These are phyloP conservation scores for Limosa lapponica DNA, from an alignment of 2,797 vertebrate genomes.

Conservation along the genomic window DNA sequence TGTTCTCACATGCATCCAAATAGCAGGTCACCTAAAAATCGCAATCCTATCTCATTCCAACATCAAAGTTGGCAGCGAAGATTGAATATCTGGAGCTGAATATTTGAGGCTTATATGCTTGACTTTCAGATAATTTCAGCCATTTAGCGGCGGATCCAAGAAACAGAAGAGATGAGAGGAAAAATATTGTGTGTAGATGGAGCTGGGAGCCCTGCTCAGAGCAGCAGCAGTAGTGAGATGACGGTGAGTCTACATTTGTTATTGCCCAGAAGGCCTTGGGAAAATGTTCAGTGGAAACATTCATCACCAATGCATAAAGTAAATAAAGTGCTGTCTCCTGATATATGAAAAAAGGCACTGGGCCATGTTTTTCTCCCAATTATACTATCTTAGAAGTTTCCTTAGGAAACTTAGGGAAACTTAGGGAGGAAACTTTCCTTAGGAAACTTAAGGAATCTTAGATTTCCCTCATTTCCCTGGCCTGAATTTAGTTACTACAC, in stretches of 20 bases:
- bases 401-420: no score
- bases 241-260: neutral
- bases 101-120: neutral
- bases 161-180: neutral
- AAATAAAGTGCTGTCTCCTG: neutral
- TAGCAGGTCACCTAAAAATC: neutral
- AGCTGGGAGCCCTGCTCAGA: neutral
- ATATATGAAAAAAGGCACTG: neutral
- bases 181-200: neutral
- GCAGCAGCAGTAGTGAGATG: neutral
- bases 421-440: no score
- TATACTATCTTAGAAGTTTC: neutral
- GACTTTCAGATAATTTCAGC: neutral
- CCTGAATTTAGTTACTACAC: neutral
- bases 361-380: fast-evolving
- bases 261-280: neutral
- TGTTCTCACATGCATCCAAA: neutral
- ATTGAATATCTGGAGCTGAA: neutral
- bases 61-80: neutral
- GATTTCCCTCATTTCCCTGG: neutral
- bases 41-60: neutral
- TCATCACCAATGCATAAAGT: neutral
- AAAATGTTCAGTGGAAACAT: neutral
- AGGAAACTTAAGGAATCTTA: no score
- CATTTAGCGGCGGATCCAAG: neutral